Evolutionary conservation across 2,113 vertebrate genomes (phyloP).

Genomic region (Microtus oregoni): DNA sequence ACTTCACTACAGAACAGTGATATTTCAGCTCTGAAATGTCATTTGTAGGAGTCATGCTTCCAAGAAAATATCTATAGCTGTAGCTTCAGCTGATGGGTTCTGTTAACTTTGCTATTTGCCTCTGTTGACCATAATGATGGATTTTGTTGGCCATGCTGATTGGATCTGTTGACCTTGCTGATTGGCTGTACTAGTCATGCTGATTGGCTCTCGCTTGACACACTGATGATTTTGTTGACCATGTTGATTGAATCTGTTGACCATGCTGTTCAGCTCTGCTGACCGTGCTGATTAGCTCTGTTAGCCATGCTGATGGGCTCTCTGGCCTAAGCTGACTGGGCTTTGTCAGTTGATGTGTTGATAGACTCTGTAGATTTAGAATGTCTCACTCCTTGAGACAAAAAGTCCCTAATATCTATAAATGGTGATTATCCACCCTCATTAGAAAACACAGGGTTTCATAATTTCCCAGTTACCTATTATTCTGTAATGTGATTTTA

Average conservation of each 20-base stretch:
- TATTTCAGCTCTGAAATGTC: constrained; percentile 59
- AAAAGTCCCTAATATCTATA: background rate
- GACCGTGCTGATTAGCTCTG: background rate
- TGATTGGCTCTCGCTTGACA: too few species aligned
- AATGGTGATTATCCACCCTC: background rate
- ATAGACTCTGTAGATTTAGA: background rate
- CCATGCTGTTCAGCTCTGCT: background rate
- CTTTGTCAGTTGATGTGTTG: too few species aligned
- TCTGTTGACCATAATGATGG: background rate
- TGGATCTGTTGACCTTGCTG: background rate
- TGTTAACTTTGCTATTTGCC: background rate
- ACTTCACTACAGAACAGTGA: constrained; percentile 27
- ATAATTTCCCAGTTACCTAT: background rate
- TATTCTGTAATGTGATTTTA: background rate
- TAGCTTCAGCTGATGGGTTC: background rate
- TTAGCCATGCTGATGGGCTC: background rate
- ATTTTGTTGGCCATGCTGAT: background rate
- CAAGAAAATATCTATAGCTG: background rate
- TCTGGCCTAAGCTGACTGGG: background rate
- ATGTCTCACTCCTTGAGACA: background rate
- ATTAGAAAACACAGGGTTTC: background rate
- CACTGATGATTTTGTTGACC: too few species aligned
- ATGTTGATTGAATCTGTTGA: background rate
- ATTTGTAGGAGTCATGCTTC: constrained; percentile 35
- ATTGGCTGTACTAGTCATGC: too few species aligned